phyloP scores from a whole-genome alignment of 1,140 invertebrate genomes.

The Fopius arisanus region DNA sequence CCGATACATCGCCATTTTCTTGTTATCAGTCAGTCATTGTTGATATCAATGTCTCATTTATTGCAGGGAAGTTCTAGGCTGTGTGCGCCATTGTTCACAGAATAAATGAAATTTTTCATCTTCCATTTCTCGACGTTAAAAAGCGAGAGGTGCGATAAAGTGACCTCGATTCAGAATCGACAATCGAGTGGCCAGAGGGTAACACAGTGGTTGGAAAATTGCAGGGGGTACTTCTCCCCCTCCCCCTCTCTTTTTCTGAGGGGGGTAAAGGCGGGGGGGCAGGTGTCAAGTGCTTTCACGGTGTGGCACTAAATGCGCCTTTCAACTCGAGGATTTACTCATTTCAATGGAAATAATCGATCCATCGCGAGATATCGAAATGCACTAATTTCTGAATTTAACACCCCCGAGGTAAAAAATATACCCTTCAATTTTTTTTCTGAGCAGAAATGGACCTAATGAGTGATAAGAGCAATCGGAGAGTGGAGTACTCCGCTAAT shows the following conservation, averaged over 20 bases:
- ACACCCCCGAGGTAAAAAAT: not conserved
- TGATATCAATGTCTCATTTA: not conserved
- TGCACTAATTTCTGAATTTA: not conserved
- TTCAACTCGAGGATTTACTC: not conserved
- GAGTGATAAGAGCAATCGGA: too few species aligned
- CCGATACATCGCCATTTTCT: not conserved
- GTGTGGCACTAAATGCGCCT: not conserved
- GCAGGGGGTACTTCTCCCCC: not conserved
- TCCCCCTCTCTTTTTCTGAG: not conserved
- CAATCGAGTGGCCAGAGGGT: slow-evolving; percentile 20
- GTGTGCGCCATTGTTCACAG: not conserved
- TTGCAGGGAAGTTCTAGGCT: not conserved
- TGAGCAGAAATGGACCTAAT: too few species aligned
- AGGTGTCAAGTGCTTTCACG: slow-evolving; percentile 2
- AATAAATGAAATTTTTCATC: not conserved
- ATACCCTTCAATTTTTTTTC: not conserved
- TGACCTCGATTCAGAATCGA: slow-evolving; percentile 25
- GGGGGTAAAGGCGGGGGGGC: not conserved
- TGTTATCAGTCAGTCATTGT: not conserved
- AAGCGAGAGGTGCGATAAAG: slow-evolving; percentile 5
- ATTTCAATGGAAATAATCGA: slow-evolving; percentile 1
- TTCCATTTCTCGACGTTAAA: not conserved
- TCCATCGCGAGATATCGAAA: slow-evolving; percentile 2
- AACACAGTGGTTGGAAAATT: not conserved
- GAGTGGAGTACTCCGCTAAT: not conserved